These are phyloP conservation scores for Lanius ludovicianus DNA, from an alignment of 2,113 vertebrate species.

Conservation along the genomic window DNA sequence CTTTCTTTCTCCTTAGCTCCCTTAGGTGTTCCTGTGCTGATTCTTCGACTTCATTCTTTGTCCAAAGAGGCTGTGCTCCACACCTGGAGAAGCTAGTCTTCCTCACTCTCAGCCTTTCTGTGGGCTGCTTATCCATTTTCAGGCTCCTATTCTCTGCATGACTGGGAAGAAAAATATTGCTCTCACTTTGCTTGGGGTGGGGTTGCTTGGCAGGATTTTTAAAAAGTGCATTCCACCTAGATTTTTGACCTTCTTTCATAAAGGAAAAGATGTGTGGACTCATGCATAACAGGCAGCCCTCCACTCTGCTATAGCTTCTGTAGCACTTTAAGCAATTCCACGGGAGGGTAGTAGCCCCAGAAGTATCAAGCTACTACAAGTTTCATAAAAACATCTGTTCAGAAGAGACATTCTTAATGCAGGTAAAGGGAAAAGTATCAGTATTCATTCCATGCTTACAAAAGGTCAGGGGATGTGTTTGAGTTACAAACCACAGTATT, in stretches of 20 bases:
- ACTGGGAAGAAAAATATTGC: not conserved
- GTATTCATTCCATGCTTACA: not conserved
- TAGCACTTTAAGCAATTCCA: not conserved
- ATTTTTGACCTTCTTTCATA: not conserved
- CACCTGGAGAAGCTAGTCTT: not conserved
- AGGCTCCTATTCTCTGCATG: not conserved
- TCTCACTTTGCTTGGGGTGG: not conserved
- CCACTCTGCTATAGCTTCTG: not conserved
- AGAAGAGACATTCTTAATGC: not conserved
- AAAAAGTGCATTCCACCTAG: not conserved
- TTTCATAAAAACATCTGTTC: not conserved
- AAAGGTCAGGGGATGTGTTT: not conserved
- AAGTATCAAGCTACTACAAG: not conserved
- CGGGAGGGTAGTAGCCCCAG: not conserved
- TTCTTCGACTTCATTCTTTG: not conserved
- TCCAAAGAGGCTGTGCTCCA: not conserved
- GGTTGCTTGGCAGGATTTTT: not conserved
- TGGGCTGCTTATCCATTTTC: not conserved
- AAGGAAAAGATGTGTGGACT: not conserved
- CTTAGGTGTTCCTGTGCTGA: not conserved
- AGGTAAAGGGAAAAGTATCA: not conserved
- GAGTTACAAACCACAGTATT: not conserved
- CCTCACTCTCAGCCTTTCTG: not conserved
- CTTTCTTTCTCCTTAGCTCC: not conserved
- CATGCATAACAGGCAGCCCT: not conserved